phyloP scores from a whole-genome alignment of 2,888 invertebrate species.

The Pheosia gnoma region DNA sequence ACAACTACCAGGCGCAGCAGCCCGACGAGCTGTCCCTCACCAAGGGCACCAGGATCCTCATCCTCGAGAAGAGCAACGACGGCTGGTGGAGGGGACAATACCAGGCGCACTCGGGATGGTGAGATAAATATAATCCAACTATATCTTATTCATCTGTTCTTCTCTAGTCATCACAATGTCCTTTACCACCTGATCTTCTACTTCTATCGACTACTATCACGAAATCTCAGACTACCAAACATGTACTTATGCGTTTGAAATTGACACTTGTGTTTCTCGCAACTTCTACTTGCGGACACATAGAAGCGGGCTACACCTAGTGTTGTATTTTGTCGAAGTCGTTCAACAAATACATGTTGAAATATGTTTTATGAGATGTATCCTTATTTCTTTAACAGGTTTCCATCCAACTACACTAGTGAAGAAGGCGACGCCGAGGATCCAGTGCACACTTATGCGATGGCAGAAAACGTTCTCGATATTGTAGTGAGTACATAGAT shows the following conservation, averaged over 20 bases:
- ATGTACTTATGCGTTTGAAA: no score
- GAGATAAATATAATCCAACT: slow-evolving; percentile 39
- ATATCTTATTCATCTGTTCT: no score
- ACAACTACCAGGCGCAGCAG: slow-evolving; percentile 96
- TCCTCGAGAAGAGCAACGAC: slow-evolving; percentile 99
- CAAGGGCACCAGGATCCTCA: slow-evolving; percentile 97
- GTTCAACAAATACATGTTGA: no score
- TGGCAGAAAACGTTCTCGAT: slow-evolving; percentile 97
- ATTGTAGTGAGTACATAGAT: slow-evolving; percentile 88
- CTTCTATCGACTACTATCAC: no score
- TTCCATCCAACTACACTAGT: slow-evolving; percentile 99
- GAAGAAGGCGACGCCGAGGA: slow-evolving; percentile 94
- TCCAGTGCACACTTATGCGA: slow-evolving; percentile 95
- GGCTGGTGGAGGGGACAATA: slow-evolving; percentile 99
- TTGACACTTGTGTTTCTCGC: no score
- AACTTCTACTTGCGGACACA: no score
- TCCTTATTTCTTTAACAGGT: slow-evolving; percentile 85
- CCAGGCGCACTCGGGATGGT: slow-evolving; percentile 84
- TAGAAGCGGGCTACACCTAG: no score
- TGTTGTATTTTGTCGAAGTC: no score
- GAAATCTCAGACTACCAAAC: no score
- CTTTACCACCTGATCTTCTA: no score
- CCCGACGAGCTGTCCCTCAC: slow-evolving; percentile 97
- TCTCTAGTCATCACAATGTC: no score
- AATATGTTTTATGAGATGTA: background rate